Base-by-base conservation (phyloP, 2,113 vertebrate species). In the Indicator maculatus region DNA sequence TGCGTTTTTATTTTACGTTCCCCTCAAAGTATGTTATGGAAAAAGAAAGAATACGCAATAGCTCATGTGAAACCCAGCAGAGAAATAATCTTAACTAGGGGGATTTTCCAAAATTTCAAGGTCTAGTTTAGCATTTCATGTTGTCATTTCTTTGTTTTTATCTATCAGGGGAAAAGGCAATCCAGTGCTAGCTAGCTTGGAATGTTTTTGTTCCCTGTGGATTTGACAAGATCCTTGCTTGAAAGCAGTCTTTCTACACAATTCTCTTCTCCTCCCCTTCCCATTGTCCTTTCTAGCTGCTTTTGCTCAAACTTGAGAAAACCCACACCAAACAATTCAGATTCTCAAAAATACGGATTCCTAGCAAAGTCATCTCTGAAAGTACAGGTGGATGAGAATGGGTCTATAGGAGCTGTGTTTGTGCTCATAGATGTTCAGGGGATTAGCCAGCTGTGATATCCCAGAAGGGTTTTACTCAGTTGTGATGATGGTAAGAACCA, bases 11-110 rank as follows among this genome's bases (percentile, higher is more conserved):
- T 50, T 83, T 56, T 38, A 38, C 6, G 28, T 7, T 5, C 6
- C 1, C 3, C 1, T 1, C 6, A 23, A 7, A 5, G 4, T n/a
- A n/a, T 8, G 11, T 30, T 27, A 44, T 2, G 2, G 31, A 47
- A 81, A 47, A 75, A 38, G 4, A 20, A 66, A 45, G 50, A 75
- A 8, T 6, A 59, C 8, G 3, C 30, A 75, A 61, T 28, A 79
- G 4, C 6, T 44, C 71, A 61, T 72, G 23, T 20, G 33, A 78
- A 85, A 59, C 47, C 14, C 28, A 72, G 9, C 23, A 65, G 11
- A 15, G 38, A 86, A 72, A 16, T 52, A 71, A 8, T 12, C 20
- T 84, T 23, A 56, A 41, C 23, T 27, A 36, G 19, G 12, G 15
- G 7, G 15, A 41, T 55, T 85, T 89, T 73, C 38, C 24, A 73